These are phyloP conservation scores for Conistra vaccinii DNA, from an alignment of 2,888 invertebrate genomes.

Conservation along the genomic window DNA sequence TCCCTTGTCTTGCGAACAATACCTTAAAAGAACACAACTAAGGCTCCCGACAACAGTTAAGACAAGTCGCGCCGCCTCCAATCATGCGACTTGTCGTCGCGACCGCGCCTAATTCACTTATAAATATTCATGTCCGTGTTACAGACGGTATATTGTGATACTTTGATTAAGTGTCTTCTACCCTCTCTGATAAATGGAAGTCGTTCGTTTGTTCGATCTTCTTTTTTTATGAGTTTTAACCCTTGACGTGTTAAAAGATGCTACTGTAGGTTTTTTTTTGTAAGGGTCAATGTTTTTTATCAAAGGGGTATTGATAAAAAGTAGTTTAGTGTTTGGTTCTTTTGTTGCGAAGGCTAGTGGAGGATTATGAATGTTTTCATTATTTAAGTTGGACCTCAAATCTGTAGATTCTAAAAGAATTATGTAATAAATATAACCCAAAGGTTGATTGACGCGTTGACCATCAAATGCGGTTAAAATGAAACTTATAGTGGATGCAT, in stretches of 20 bases:
- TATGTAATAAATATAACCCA: not conserved
- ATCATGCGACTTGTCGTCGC: slow-evolving; percentile 76
- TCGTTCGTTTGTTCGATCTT: slow-evolving; percentile 51
- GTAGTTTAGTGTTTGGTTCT: slow-evolving; percentile 11
- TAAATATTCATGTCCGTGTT: slow-evolving; percentile 87
- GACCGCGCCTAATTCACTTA: slow-evolving; percentile 83
- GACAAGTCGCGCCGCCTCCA: slow-evolving; percentile 79
- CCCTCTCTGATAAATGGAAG: slow-evolving; percentile 83
- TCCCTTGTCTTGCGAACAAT: slow-evolving; percentile 40
- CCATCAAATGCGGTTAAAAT: not conserved
- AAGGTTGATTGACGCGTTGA: not conserved
- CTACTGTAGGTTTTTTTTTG: slow-evolving; percentile 65
- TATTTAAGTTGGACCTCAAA: not conserved
- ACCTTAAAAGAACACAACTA: slow-evolving; percentile 44
- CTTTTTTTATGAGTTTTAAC: slow-evolving; percentile 52
- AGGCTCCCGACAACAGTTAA: slow-evolving; percentile 77
- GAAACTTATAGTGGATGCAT: no score
- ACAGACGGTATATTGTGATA: slow-evolving; percentile 86
- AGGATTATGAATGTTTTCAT: slow-evolving; percentile 30
- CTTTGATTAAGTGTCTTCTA: slow-evolving; percentile 88
- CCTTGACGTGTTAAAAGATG: slow-evolving; percentile 66
- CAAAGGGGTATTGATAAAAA: slow-evolving; percentile 28
- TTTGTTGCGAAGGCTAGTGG: slow-evolving; percentile 19
- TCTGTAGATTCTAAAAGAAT: not conserved
- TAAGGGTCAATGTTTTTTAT: slow-evolving; percentile 13